phyloP scores from a whole-genome alignment of 2,888 invertebrate species.

The Prenolepis imparis region DNA sequence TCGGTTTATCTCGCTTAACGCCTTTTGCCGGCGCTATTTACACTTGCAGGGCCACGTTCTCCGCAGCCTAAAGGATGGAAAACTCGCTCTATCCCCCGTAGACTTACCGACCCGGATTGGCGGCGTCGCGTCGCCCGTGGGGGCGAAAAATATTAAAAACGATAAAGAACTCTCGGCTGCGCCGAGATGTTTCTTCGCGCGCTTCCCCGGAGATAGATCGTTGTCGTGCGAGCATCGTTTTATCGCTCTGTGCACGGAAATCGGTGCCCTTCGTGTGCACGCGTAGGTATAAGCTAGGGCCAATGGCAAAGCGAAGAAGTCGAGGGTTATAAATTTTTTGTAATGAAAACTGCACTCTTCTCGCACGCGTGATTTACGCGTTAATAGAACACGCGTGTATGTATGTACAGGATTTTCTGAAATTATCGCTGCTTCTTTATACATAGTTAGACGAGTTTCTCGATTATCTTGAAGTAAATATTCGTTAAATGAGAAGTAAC shows the following conservation, averaged over 20 bases:
- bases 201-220: slow-evolving; percentile 34
- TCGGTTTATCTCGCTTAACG: slow-evolving; percentile 25
- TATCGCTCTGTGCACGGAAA: slow-evolving; percentile 29
- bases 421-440: slow-evolving; percentile 8
- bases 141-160: slow-evolving; percentile 58
- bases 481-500: background rate
- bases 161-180: slow-evolving; percentile 53
- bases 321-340: slow-evolving; percentile 45
- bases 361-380: slow-evolving; percentile 50
- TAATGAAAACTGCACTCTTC: slow-evolving; percentile 52
- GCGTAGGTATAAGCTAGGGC: slow-evolving; percentile 17
- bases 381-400: slow-evolving; percentile 39
- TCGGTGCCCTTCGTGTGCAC: slow-evolving; percentile 26
- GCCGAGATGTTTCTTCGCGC: slow-evolving; percentile 22
- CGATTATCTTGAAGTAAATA: slow-evolving; percentile 19
- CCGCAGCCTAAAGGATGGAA: slow-evolving; percentile 28
- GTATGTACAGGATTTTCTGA: background rate
- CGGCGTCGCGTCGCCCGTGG: slow-evolving; percentile 6
- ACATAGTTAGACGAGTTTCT: background rate
- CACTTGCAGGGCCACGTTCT: slow-evolving; percentile 17
- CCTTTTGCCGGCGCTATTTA: slow-evolving; percentile 24
- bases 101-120: background rate
- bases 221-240: slow-evolving; percentile 38
- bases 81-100: slow-evolving; percentile 27
- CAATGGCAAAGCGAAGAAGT: background rate